phyloP scores from a whole-genome alignment of 2,113 vertebrate species.

The Gambusia affinis region DNA sequence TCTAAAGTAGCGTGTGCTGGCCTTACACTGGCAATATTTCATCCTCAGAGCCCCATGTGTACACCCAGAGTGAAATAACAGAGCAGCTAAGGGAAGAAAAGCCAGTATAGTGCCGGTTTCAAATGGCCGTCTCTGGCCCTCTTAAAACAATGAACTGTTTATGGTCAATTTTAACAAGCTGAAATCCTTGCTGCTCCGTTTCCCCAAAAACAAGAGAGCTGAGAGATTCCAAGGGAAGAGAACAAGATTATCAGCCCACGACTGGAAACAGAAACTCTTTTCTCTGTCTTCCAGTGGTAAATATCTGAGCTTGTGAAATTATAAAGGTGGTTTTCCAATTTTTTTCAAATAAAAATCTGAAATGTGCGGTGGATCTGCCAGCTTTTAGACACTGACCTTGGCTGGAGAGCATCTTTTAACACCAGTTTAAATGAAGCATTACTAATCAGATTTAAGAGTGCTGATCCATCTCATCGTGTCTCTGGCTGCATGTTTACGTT shows the following conservation, averaged over 20 bases:
- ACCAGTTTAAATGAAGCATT: neutral
- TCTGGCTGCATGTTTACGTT: too few relatives aligned
- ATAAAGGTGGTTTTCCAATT: neutral
- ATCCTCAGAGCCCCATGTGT: conserved; percentile 60
- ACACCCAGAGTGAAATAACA: conserved; percentile 70
- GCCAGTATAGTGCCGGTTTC: conserved; percentile 61
- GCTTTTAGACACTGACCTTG: too few relatives aligned
- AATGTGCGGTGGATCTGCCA: too few relatives aligned
- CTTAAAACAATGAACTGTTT: conserved; percentile 78
- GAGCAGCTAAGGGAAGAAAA: conserved; percentile 63
- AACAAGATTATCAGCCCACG: conserved; percentile 10
- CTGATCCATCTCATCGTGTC: neutral
- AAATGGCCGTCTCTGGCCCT: conserved; percentile 72
- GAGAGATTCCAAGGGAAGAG: conserved; percentile 21
- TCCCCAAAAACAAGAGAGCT: conserved; percentile 42
- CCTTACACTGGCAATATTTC: conserved; percentile 63
- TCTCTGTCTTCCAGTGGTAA: neutral
- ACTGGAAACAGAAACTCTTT: conserved; percentile 41
- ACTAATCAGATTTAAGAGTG: neutral
- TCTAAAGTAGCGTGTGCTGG: conserved; percentile 38
- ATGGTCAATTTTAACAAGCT: conserved; percentile 73
- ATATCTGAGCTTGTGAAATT: neutral
- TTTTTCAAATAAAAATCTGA: too few relatives aligned
- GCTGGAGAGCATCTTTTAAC: neutral
- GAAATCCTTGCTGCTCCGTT: conserved; percentile 59